phyloP scores from a whole-genome alignment of 2,797 vertebrate species.

The Chaenodraco wilsoni region DNA sequence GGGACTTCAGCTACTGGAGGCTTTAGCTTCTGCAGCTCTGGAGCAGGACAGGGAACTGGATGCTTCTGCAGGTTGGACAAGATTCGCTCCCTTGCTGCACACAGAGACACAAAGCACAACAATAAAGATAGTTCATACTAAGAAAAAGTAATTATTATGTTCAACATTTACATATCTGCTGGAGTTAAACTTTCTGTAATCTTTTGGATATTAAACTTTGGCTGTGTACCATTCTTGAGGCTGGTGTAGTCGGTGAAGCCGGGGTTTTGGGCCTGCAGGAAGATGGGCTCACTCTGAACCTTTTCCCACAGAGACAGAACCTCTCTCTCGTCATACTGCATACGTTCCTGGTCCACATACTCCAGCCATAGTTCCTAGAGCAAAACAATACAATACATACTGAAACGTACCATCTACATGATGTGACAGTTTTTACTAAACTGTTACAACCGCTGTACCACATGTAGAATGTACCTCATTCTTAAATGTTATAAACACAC shows the following conservation, averaged over 20 bases:
- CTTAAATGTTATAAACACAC: neutral
- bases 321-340: constrained; percentile 91
- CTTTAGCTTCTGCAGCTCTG: constrained; percentile 82
- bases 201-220: constrained; percentile 1
- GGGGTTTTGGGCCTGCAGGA: constrained; percentile 76
- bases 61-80: constrained; percentile 91
- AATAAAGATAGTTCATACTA: constrained; percentile 2
- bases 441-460: neutral
- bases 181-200: neutral
- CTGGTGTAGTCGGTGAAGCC: constrained; percentile 86
- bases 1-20: constrained; percentile 90
- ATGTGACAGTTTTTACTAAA: neutral
- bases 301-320: constrained; percentile 88
- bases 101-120: constrained; percentile 20
- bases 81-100: constrained; percentile 90
- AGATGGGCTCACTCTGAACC: constrained; percentile 85
- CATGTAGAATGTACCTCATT: neutral
- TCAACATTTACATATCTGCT: neutral
- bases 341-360: constrained; percentile 91
- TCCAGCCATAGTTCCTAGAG: constrained; percentile 94
- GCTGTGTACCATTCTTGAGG: constrained; percentile 84
- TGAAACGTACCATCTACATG: neutral
- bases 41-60: constrained; percentile 82
- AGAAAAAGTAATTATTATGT: neutral
- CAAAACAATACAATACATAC: constrained; percentile 20